Evolutionary conservation across 2,113 vertebrate species (phyloP).

Genomic region (Anhinga rufa): DNA sequence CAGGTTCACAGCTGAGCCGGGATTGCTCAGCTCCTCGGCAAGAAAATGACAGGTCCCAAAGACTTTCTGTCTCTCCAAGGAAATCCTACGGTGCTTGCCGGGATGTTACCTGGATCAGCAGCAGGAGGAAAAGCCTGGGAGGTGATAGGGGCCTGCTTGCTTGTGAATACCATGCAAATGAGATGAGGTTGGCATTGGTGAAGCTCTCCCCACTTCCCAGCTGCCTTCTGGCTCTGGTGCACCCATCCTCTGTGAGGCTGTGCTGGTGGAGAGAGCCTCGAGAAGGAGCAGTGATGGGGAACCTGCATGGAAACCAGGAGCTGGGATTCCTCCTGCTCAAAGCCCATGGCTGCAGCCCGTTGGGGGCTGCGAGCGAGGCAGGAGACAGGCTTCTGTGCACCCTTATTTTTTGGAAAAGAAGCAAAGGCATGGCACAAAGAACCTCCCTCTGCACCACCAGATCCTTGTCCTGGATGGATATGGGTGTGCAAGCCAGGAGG

Average conservation of each 20-base stretch:
- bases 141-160: not conserved
- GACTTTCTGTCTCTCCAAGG: not conserved
- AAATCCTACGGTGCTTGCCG: not conserved
- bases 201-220: not conserved
- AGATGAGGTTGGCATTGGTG: not conserved
- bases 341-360: not conserved
- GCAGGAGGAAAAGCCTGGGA: not conserved
- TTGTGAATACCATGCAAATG: not conserved
- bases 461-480: not conserved
- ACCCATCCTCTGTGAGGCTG: not conserved
- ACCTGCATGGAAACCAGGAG: not conserved
- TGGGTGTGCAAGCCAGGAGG: rapidly evolving
- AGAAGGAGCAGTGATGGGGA: not conserved
- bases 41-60: not conserved
- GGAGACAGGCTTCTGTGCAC: not conserved
- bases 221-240: not conserved
- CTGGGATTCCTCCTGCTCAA: not conserved
- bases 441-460: not conserved
- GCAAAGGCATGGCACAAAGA: not conserved
- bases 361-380: not conserved
- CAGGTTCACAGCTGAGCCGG: not conserved
- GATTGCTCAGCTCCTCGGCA: slow-evolving; percentile 50
- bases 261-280: not conserved
- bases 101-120: not conserved
- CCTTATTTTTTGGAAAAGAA: not conserved